A percentile compares a stretch with the other conserved stretches of the same genome.
phyloP scores from a whole-genome alignment of 2,888 invertebrate genomes.

The Drosophila sordidapex region DNA sequence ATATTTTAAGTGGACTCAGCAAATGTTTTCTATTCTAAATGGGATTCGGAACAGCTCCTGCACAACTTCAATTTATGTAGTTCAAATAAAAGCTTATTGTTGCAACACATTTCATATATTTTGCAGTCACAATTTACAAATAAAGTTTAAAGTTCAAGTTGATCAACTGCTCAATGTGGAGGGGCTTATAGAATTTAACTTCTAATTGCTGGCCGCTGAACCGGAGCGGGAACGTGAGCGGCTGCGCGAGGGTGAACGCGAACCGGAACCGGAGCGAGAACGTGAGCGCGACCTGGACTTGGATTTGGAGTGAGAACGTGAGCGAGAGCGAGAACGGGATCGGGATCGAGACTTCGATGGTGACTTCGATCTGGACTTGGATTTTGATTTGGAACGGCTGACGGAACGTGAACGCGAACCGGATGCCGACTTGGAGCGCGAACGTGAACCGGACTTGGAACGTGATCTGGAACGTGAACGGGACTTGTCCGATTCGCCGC shows the following conservation, averaged over 20 bases:
- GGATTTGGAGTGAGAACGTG: constrained; percentile 36
- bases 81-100: not conserved
- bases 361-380: constrained; percentile 60
- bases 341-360: constrained; percentile 13
- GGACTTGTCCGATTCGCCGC: constrained; percentile 69
- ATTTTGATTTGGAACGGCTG: constrained; percentile 45
- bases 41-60: not conserved
- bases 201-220: constrained; percentile 65
- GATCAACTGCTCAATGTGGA: constrained; percentile 7
- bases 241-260: constrained; percentile 62
- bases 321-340: constrained; percentile 59
- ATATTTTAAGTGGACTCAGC: constrained; percentile 11
- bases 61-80: not conserved
- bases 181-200: not conserved
- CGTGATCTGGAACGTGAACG: constrained; percentile 64
- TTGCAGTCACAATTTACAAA: constrained; percentile 7
- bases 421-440: constrained; percentile 66
- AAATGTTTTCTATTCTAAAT: constrained; percentile 1
- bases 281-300: constrained; percentile 52
- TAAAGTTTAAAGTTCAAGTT: constrained; percentile 5
- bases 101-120: constrained; percentile 34
- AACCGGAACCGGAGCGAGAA: constrained; percentile 70
- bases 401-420: constrained; percentile 51
- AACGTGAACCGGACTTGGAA: constrained; percentile 50
- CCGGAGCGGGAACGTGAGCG: constrained; percentile 58